These are phyloP conservation scores for Eulemur rufifrons DNA, from an alignment of 2,113 vertebrate genomes.

Conservation along the genomic window DNA sequence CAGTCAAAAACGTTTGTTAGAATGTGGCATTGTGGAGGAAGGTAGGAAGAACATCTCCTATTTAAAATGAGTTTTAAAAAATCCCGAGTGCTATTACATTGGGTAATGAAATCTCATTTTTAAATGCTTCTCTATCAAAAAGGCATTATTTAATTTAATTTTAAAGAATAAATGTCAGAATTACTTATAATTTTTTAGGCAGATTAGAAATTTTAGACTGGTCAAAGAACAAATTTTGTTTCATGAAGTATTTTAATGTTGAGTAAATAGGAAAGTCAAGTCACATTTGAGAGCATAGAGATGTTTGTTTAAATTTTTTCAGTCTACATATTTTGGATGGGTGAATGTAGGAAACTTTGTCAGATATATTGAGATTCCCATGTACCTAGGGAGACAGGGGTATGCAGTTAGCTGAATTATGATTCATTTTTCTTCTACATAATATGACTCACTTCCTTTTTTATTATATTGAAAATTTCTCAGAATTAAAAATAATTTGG, in stretches of 20 bases:
- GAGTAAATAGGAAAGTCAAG: conserved; percentile 32
- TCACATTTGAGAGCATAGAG: not conserved
- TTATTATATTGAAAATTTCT: not conserved
- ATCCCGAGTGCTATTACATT: not conserved
- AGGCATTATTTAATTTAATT: conserved; percentile 55
- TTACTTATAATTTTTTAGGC: conserved; percentile 39
- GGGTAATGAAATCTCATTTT: conserved; percentile 17
- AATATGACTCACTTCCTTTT: conserved; percentile 2
- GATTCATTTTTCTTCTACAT: not conserved
- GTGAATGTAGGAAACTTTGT: not conserved
- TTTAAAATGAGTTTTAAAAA: conserved; percentile 38
- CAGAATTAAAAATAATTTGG: conserved; percentile 12
- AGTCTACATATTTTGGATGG: conserved; percentile 9
- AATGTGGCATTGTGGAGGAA: not conserved
- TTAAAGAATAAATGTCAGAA: conserved; percentile 46
- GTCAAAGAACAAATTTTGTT: conserved; percentile 49
- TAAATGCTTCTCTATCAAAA: conserved; percentile 8
- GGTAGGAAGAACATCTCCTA: not conserved
- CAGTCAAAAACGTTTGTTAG: not conserved
- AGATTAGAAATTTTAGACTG: conserved; percentile 57
- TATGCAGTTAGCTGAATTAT: not conserved
- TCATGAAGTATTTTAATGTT: conserved; percentile 48
- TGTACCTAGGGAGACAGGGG: not conserved
- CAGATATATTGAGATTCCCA: not conserved
- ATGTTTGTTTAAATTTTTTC: conserved; percentile 49